Conservation (phyloP, 2,113 vertebrate species). For the Chaetorhynchus papuensis region DNA sequence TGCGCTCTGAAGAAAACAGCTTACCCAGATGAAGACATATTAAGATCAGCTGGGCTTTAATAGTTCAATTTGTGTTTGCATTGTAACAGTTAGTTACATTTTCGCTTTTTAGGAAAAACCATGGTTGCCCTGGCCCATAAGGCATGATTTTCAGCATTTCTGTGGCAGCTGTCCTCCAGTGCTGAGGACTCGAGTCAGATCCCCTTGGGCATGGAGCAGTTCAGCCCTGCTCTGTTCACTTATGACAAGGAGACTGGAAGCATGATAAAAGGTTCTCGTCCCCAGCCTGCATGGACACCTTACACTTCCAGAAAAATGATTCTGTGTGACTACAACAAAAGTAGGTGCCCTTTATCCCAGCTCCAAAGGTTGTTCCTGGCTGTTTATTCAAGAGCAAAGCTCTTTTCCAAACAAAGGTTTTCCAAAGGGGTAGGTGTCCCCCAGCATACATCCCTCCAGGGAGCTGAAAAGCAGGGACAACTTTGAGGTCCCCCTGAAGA, state of each 20-base stretch:
- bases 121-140: background rate
- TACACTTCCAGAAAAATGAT: background rate
- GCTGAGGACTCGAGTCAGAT: background rate
- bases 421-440: background rate
- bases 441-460: background rate
- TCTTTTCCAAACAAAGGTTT: background rate
- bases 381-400: background rate
- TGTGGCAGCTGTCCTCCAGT: background rate
- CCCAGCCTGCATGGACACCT: background rate
- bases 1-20: background rate
- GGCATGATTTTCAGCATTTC: background rate
- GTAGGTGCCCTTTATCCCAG: background rate
- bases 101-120: background rate
- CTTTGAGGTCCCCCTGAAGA: background rate
- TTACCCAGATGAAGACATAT: background rate
- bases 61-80: background rate
- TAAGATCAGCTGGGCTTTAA: background rate
- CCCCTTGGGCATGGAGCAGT: background rate
- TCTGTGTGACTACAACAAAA: background rate
- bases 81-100: background rate
- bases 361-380: background rate
- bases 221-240: background rate
- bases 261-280: background rate
- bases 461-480: background rate
- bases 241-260: background rate